Conservation (phyloP, 2,797 vertebrate genomes). For the Mycteria americana region DNA sequence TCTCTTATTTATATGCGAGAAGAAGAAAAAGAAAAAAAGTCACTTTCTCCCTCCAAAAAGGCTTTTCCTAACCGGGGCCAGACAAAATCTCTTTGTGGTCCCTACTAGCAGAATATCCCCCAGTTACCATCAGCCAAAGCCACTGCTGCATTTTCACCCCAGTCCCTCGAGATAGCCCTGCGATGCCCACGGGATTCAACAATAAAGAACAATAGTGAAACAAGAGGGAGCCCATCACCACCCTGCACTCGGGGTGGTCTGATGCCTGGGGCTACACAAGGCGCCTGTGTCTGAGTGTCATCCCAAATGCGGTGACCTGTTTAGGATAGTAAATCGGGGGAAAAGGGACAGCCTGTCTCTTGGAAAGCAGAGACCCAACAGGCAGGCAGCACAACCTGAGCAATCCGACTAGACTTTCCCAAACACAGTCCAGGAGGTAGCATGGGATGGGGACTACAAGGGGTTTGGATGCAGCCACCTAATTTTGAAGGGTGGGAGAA, state of each 20-base stretch:
- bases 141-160: background rate
- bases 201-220: background rate
- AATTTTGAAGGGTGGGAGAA: background rate
- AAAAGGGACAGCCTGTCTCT: background rate
- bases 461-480: background rate
- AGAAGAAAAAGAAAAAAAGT: background rate
- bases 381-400: accelerated
- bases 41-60: background rate
- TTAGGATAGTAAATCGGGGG: background rate
- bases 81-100: background rate
- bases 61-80: background rate
- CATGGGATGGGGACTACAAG: too few species aligned
- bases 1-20: background rate
- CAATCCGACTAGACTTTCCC: background rate
- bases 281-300: background rate
- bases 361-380: background rate
- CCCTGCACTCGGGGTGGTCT: accelerated
- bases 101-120: background rate
- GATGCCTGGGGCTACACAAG: background rate
- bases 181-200: background rate
- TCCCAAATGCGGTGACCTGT: accelerated
- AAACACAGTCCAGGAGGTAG: background rate
- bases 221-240: background rate
- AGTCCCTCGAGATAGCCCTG: accelerated
- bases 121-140: background rate